Percentiles rank a stretch among this genome's conserved stretches.
phyloP scores from a whole-genome alignment of 2,888 invertebrate genomes.

The Drosophila recens region DNA sequence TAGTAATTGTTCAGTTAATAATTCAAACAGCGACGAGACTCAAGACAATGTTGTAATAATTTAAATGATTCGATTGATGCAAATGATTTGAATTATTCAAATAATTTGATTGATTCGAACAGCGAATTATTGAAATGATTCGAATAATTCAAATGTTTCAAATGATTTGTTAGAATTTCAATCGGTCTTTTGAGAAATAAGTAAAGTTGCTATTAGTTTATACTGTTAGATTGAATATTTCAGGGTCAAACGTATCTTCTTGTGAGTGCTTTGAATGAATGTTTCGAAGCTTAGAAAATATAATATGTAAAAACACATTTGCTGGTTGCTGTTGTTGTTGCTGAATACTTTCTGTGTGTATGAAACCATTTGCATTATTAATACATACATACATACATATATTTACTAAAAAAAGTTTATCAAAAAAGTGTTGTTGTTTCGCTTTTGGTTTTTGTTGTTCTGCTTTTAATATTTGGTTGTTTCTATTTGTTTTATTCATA shows the following conservation, averaged over 20 bases:
- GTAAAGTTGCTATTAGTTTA: background rate
- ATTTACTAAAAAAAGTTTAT: slow-evolving; percentile 57
- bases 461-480: slow-evolving; percentile 7
- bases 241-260: background rate
- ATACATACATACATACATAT: slow-evolving; percentile 53
- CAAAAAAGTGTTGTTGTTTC: slow-evolving; percentile 42
- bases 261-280: background rate
- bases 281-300: slow-evolving; percentile 1
- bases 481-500: slow-evolving; percentile 27
- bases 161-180: background rate
- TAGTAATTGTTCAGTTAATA: background rate
- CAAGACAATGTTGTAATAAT: background rate
- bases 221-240: background rate
- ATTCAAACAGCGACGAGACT: too few relatives aligned
- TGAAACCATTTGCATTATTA: slow-evolving; percentile 66
- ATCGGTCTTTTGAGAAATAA: background rate
- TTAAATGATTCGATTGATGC: background rate
- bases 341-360: slow-evolving; percentile 52
- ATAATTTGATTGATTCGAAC: too few relatives aligned
- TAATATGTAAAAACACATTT: slow-evolving; percentile 30
- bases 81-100: slow-evolving; percentile 1
- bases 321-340: slow-evolving; percentile 14
- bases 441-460: slow-evolving; percentile 9
- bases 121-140: background rate
- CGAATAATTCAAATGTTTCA: background rate